These are phyloP conservation scores for Pheucticus melanocephalus DNA, from an alignment of 2,113 vertebrate species.

Conservation along the genomic window DNA sequence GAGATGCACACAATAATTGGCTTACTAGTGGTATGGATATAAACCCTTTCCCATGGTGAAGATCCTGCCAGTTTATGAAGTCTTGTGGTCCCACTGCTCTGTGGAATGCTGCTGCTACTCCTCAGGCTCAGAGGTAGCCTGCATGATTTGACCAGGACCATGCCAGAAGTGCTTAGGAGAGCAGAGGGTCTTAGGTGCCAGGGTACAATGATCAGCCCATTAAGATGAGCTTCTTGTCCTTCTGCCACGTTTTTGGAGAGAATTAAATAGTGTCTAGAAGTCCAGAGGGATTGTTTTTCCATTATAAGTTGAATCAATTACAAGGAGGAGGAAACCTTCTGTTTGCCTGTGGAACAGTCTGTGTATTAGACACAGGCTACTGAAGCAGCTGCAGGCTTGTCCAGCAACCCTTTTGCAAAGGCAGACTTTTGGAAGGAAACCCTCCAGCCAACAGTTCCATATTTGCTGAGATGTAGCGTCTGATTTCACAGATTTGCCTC, in stretches of 20 bases:
- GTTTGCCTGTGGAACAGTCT: neutral
- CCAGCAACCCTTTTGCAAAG: neutral
- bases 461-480: neutral
- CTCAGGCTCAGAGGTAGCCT: neutral
- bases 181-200: neutral
- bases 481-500: neutral
- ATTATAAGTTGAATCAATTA: neutral
- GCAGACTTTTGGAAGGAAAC: neutral
- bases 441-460: neutral
- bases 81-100: neutral
- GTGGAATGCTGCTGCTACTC: neutral
- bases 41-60: neutral
- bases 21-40: neutral
- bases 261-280: neutral
- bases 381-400: neutral
- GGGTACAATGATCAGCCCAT: neutral
- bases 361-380: rapidly evolving
- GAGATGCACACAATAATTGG: neutral
- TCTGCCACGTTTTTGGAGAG: neutral
- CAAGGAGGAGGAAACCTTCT: neutral
- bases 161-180: neutral
- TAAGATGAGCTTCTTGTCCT: neutral
- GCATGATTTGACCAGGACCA: neutral
- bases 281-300: neutral
- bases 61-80: neutral